Evolutionary conservation across 2,113 vertebrate genomes (phyloP), one percentile per base, ranked within the genome.

Genomic region (Lonchura striata): DNA sequence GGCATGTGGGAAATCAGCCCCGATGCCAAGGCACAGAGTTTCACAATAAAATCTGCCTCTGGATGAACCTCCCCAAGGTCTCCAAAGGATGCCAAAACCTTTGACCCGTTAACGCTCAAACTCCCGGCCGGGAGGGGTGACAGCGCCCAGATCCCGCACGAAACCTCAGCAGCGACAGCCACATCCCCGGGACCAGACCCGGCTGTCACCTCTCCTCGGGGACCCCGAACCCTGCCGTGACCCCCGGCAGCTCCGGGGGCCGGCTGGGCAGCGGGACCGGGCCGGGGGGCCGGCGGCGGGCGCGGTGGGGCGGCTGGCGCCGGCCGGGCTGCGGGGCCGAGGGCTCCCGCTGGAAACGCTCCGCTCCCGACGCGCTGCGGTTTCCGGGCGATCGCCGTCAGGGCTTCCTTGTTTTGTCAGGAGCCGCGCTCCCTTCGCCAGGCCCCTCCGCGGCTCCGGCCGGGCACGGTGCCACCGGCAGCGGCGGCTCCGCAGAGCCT

Each of bases 401-500:
- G 92, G 80, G 88, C 69, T 97, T 95, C 95, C 95, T 96, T 94
- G 96, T 93, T 97, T 96, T 93, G 92, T 92, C n/a, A 92, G 86
- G 42, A 63, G 37, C 66, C 20, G 11, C 0, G 9, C 47, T 84
- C 92, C 90, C 87, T 56, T 18, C 0, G 6, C 88, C 49, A 0
- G 86, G 91, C 80, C 88, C 81, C 88, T 86, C 35, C 19, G 9
- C 1, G 65, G 70, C 84, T 71, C 83, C 4, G 33, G 56, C 33
- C 16, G 2, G 94, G 87, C 84, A 25, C 24, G 19, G 74, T 57
- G 82, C 86, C 56, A 20, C 82, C 11, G 12, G 52, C 37, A 71
- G 37, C 39, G 6, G 9, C 9, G 63, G 90, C 79, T 91, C 30
- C 64, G 2, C 44, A 21, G 54, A 71, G 50, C 82, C 28, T 28